These are phyloP conservation scores for Melanotaenia duboulayi DNA, from an alignment of 2,113 vertebrate species.

Conservation along the genomic window DNA sequence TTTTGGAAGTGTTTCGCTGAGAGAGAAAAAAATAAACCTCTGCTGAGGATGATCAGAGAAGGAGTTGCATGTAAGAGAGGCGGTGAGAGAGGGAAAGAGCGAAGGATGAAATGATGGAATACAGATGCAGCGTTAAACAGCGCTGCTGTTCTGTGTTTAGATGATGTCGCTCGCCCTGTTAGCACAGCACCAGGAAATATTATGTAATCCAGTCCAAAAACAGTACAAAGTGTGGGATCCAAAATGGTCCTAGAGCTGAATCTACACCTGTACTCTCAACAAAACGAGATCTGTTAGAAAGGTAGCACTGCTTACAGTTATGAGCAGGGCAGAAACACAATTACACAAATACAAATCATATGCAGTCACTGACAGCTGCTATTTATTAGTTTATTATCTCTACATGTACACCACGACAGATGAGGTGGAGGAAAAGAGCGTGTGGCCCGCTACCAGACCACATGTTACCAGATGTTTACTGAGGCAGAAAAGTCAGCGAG, in stretches of 20 bases:
- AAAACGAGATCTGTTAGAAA: background rate
- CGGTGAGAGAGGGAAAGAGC: background rate
- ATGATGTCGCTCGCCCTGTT: background rate
- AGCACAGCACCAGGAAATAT: background rate
- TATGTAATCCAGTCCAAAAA: slow-evolving; percentile 27
- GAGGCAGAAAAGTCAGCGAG: too few species aligned
- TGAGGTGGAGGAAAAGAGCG: too few species aligned
- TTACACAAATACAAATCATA: too few species aligned
- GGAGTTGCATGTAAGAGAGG: slow-evolving; percentile 7
- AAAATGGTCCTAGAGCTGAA: slow-evolving; percentile 1
- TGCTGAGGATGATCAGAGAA: slow-evolving; percentile 59
- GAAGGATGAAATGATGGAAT: background rate
- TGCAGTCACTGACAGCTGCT: too few species aligned
- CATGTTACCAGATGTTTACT: too few species aligned
- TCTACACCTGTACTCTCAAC: background rate
- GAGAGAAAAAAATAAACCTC: slow-evolving; percentile 30
- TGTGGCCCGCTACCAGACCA: too few species aligned
- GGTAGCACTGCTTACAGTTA: too few species aligned
- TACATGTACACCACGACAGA: too few species aligned
- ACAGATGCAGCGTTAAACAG: background rate
- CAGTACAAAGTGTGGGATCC: background rate
- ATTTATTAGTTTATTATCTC: too few species aligned
- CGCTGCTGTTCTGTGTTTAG: background rate
- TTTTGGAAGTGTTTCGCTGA: slow-evolving; percentile 39
- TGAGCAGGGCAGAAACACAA: too few species aligned